Evolutionary conservation across 2,797 vertebrate species (phyloP).

Genomic region (Coranthus polyacanthus): DNA sequence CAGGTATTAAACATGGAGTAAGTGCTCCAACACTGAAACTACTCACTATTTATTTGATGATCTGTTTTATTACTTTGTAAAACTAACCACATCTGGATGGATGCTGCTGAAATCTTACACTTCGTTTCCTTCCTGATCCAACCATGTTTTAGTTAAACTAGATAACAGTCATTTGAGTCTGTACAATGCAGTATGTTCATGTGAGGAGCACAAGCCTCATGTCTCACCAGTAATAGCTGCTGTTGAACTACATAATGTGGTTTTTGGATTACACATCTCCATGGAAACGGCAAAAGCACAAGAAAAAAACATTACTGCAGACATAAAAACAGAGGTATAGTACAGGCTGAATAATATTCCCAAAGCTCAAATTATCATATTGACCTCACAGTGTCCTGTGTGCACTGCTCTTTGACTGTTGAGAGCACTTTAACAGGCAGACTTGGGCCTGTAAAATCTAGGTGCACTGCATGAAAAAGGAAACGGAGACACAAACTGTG

Average conservation of each 20-base stretch:
- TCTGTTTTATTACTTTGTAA: background rate
- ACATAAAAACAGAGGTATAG: conserved; percentile 50
- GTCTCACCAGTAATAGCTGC: conserved; percentile 23
- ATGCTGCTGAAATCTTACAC: too few relatives aligned
- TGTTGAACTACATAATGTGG: conserved; percentile 23
- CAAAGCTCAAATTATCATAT: conserved; percentile 70
- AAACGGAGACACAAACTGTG: conserved; percentile 52
- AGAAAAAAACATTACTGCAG: conserved; percentile 53
- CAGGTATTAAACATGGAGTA: background rate
- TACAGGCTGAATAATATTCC: conserved; percentile 56
- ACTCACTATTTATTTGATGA: too few relatives aligned
- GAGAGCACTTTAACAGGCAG: conserved; percentile 63
- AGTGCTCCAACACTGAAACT: too few relatives aligned
- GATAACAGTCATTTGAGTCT: background rate
- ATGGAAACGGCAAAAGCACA: conserved; percentile 63
- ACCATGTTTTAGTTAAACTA: too few relatives aligned
- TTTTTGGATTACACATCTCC: conserved; percentile 39
- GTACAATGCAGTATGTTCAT: background rate
- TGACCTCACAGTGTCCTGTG: conserved; percentile 61
- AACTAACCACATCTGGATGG: background rate
- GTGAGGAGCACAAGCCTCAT: conserved; percentile 13
- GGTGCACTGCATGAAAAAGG: conserved; percentile 55
- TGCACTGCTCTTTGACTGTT: conserved; percentile 40
- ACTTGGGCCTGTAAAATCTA: conserved; percentile 59
- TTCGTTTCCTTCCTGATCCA: too few relatives aligned